Percentiles rank a stretch among this genome's conserved stretches.
Conservation (phyloP, 2,888 invertebrate species). For the Nomada ferruginata region DNA sequence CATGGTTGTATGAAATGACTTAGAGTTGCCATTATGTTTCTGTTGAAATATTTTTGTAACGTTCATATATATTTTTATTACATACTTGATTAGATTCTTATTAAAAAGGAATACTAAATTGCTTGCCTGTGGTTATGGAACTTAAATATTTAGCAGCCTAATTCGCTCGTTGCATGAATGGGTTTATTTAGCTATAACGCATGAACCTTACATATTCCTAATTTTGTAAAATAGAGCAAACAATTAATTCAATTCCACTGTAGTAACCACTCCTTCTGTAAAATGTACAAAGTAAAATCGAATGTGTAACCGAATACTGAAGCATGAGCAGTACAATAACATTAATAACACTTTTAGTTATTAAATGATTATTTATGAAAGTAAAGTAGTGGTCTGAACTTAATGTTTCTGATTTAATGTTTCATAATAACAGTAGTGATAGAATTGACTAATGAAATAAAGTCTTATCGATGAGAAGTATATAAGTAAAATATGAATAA, state of each 20-base stretch:
- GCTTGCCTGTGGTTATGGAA: conserved; percentile 68
- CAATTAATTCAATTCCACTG: not conserved
- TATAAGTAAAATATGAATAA: conserved; percentile 58
- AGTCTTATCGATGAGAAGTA: conserved; percentile 22
- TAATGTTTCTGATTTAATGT: conserved; percentile 25
- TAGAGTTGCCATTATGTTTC: conserved; percentile 64
- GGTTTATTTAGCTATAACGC: conserved; percentile 41
- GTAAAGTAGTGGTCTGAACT: conserved; percentile 21
- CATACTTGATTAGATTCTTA: conserved; percentile 49
- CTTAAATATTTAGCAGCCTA: conserved; percentile 76
- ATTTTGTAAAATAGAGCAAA: conserved; percentile 2
- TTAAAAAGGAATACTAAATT: conserved; percentile 63
- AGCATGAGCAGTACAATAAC: conserved; percentile 42
- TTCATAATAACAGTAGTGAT: conserved; percentile 48
- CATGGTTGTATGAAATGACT: conserved; percentile 62
- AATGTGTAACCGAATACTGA: conserved; percentile 18
- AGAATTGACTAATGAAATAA: conserved; percentile 48
- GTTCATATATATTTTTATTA: conserved; percentile 54
- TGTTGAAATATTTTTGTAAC: conserved; percentile 61
- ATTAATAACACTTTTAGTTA: conserved; percentile 17
- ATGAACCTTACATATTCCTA: conserved; percentile 17
- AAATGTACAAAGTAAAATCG: conserved; percentile 13
- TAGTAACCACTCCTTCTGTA: not conserved
- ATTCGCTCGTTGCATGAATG: conserved; percentile 77
- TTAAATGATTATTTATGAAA: conserved; percentile 16